Base-by-base conservation (phyloP, 2,797 vertebrate species). In the Sorex maritimensis region DNA sequence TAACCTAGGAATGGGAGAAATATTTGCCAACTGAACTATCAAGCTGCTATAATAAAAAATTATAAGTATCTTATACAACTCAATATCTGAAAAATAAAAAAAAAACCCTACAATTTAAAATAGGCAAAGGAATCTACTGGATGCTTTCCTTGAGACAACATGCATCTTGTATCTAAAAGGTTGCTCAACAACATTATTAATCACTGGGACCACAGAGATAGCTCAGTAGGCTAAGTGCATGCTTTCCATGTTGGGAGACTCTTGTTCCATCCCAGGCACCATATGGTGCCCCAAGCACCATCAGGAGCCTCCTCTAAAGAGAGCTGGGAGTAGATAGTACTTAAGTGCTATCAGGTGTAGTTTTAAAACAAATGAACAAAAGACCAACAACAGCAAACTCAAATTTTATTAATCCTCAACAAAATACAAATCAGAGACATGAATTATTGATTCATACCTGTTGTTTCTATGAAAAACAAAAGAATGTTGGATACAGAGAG, bases 341-440 rank as follows among this genome's bases (percentile, higher is more conserved):
- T 7, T 44, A 44, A 44, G 7, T 44, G 41, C 5, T 55, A 55
- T 55, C 52, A 55, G 12, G 3, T 15, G 12, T 17, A 14, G 4
- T 55, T 55, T 55, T 55, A 14, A 17, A 55, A 55, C 52, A 15
- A 14, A 55, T 7, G 4, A 44, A 55, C 13, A 55, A 55, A 55
- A 44, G 41, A 44, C 41, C 13, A 12, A 55, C 52, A 55, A 13
- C 52, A 55, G 52, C 52, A 55, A 55, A 17, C 17, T 14, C 52
- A 55, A 55, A 55, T 12, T 8, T 38, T 23, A 49, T 11, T 46
- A 84, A 46, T 61, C 55, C 55, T 49, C 6, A 71, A 38, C 15
- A 17, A 49, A 91, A 85, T 46, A n/a, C 28, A 85, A 63, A 63
- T 61, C 5, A 85, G 78, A 10, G 78, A 10, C 19, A 61, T 91